Conservation (phyloP, 2,888 invertebrate genomes). For the Leucozona laternaria region DNA sequence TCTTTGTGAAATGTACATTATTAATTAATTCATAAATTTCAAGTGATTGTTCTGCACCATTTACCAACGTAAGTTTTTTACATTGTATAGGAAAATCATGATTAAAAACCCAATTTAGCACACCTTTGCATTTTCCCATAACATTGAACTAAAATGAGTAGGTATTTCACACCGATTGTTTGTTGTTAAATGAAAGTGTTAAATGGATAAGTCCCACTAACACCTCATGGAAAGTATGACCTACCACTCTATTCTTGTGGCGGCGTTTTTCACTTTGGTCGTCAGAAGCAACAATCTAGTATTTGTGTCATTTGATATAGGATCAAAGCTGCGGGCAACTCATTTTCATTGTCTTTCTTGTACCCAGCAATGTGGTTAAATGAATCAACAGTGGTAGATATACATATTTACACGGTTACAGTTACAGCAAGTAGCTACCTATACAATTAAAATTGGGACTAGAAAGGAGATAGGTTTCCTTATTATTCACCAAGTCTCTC, state of each 20-base stretch:
- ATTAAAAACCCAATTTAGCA: neutral
- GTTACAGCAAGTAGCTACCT: slow-evolving; percentile 1
- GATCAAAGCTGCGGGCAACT: slow-evolving; percentile 43
- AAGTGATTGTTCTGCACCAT: no score
- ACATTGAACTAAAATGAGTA: neutral
- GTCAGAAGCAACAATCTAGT: slow-evolving; percentile 16
- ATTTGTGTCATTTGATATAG: slow-evolving; percentile 31
- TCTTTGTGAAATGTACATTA: no score
- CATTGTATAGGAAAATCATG: no score
- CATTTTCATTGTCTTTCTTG: slow-evolving; percentile 14
- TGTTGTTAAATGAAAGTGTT: slow-evolving; percentile 41
- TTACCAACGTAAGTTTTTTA: no score
- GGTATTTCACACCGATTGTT: neutral
- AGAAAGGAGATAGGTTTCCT: slow-evolving; percentile 24
- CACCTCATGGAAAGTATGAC: slow-evolving; percentile 40
- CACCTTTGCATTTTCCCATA: slow-evolving; percentile 9
- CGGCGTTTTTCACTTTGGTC: slow-evolving; percentile 24
- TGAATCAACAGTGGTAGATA: neutral
- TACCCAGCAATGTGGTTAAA: slow-evolving; percentile 26
- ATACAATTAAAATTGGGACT: slow-evolving; percentile 21
- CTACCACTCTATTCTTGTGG: slow-evolving; percentile 22
- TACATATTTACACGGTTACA: neutral
- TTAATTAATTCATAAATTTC: no score
- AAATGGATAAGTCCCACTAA: slow-evolving; percentile 26
- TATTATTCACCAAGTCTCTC: neutral